phyloP scores from a whole-genome alignment of 2,113 vertebrate species.

The Petaurus breviceps region DNA sequence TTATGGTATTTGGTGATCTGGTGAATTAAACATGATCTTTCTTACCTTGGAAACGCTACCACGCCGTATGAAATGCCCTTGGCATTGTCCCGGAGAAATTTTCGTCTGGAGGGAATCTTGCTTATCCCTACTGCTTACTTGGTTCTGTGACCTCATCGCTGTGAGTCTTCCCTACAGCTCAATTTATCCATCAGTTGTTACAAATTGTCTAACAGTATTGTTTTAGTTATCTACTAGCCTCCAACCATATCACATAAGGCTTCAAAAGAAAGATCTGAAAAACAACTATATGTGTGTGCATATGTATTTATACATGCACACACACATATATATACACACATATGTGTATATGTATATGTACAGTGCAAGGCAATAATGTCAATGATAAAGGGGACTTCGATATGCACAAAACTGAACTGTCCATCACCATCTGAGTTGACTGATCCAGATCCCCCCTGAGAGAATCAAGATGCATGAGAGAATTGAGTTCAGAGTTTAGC shows the following conservation, averaged over 20 bases:
- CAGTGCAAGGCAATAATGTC: background rate
- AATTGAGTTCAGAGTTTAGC: background rate
- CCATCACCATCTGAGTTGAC: background rate
- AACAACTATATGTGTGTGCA: background rate
- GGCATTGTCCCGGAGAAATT: slow-evolving; percentile 18
- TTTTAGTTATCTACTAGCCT: background rate
- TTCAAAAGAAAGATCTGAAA: background rate
- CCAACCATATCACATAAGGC: background rate
- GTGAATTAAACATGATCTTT: background rate
- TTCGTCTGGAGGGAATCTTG: background rate
- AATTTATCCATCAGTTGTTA: background rate
- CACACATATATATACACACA: background rate
- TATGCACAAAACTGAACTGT: background rate
- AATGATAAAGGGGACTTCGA: background rate
- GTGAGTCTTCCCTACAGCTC: too few species aligned
- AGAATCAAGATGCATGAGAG: background rate
- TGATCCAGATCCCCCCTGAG: slow-evolving; percentile 26
- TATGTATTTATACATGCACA: background rate
- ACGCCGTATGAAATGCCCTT: background rate
- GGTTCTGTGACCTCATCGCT: background rate
- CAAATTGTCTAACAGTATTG: background rate
- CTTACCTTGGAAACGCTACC: slow-evolving; percentile 19
- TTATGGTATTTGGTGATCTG: background rate
- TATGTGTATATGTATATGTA: background rate
- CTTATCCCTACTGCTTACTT: background rate